Percentiles rank a stretch among this genome's conserved stretches.
phyloP scores from a whole-genome alignment of 1,140 invertebrate species.

The Cyrtorhinus lividipennis region DNA sequence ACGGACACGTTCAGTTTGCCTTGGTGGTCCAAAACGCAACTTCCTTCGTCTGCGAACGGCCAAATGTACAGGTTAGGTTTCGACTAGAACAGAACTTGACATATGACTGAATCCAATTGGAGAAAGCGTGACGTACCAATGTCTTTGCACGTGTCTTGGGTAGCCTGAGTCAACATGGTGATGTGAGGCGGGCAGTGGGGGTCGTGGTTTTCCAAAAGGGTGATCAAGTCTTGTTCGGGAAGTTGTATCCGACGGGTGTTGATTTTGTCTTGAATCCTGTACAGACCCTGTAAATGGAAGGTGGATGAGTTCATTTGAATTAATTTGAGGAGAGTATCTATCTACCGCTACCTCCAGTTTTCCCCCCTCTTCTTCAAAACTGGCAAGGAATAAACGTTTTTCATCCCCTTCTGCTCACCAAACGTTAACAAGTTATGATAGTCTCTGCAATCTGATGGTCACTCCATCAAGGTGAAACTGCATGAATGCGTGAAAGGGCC shows the following conservation, averaged over 20 bases:
- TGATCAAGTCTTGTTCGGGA: slow-evolving; percentile 58
- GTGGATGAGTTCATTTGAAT: not conserved
- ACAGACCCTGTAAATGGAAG: slow-evolving; percentile 45
- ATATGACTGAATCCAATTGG: too few relatives aligned
- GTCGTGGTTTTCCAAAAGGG: slow-evolving; percentile 55
- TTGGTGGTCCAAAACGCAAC: slow-evolving; percentile 55
- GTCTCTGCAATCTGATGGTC: too few relatives aligned
- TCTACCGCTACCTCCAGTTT: too few relatives aligned
- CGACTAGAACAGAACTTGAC: too few relatives aligned
- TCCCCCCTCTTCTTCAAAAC: too few relatives aligned
- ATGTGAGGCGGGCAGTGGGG: slow-evolving; percentile 56
- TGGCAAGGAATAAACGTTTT: too few relatives aligned
- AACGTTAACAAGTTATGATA: too few relatives aligned
- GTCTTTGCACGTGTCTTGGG: slow-evolving; percentile 25
- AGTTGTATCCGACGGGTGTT: slow-evolving; percentile 49
- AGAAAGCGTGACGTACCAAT: not conserved
- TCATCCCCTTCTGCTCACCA: too few relatives aligned
- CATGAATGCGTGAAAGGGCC: too few relatives aligned
- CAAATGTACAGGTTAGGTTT: slow-evolving; percentile 19
- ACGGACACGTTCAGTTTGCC: slow-evolving; percentile 46
- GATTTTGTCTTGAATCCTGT: slow-evolving; percentile 48
- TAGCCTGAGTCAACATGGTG: slow-evolving; percentile 40
- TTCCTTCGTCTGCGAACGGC: slow-evolving; percentile 52
- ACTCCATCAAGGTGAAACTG: too few relatives aligned
- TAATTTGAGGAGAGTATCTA: too few relatives aligned